Base-by-base conservation (phyloP, 2,888 invertebrate species). In the Sepioteuthis lessoniana region DNA sequence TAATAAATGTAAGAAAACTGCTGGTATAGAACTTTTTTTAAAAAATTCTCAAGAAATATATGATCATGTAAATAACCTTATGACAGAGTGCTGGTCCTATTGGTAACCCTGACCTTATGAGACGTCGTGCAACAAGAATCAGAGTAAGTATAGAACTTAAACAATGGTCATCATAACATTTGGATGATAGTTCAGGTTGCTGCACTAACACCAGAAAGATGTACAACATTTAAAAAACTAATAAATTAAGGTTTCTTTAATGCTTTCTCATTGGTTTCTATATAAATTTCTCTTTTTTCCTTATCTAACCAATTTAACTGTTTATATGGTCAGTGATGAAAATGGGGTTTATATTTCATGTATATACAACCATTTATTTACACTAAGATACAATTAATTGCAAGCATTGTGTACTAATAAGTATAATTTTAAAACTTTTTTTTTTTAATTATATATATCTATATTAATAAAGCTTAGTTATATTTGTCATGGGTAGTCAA, bases 111-210 rank as follows among this genome's bases (percentile, higher is more conserved):
- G 94, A 94, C 91, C 91, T 94, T 94, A 76, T 94, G 90, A 93
- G 94, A n/a, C 94, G 94, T 90, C 94, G 94, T 90, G 94, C 94
- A 13, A 94, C 94, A 91, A 93, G 94, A 47, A 94, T 94, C 60
- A 94, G 94, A 94, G 94, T 94, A 94, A 94, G 94, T 94, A 38
- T 91, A 55, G 50, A 76, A 76, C n/a, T 76, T 16, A 35, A 76
- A 76, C n/a, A 76, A 76, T n/a, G 76, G 13, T n/a, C 76, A 35
- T n/a, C n/a, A 76, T 76, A n/a, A 16, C 21, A 76, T 76, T 25
- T 55, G 55, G 16, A 76, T 76, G n/a, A 76, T 35, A 4, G 76
- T 4, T 76, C 2, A 25, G 21, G 19, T 60, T 76, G 76, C n/a
- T 76, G 76, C 16, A 76, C 35, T 76, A 76, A 76, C 35, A 35